Evolutionary conservation across 2,113 vertebrate species (phyloP).

Genomic region (Odocoileus hemionus): DNA sequence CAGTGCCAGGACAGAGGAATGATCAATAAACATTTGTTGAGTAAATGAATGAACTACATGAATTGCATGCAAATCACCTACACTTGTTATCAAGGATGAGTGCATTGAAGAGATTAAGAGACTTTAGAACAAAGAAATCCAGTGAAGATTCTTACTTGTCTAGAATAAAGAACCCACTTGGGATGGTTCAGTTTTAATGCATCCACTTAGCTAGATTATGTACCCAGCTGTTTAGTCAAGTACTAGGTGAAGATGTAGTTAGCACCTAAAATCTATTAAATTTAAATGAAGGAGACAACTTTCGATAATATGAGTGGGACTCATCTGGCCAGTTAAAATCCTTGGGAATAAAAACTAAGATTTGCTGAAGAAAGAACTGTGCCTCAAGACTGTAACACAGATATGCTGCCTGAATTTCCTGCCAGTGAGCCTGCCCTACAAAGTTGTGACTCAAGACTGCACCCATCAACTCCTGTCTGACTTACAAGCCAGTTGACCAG

Average conservation of each 20-base stretch:
- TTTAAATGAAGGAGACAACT: not conserved
- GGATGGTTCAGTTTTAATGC: not conserved
- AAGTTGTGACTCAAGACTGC: not conserved
- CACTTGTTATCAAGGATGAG: not conserved
- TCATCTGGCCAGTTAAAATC: not conserved
- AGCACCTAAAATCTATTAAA: not conserved
- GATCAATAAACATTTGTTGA: not conserved
- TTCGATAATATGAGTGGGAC: not conserved
- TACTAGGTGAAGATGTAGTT: not conserved
- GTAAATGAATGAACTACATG: not conserved
- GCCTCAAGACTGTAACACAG: not conserved
- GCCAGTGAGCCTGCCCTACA: not conserved
- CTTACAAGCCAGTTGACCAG: not conserved
- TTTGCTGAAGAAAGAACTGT: not conserved
- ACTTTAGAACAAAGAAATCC: constrained; percentile 11
- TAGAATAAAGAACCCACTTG: not conserved
- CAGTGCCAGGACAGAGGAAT: not conserved
- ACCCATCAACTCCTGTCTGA: not conserved
- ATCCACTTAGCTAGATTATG: not conserved
- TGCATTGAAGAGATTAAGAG: not conserved
- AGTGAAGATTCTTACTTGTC: not conserved
- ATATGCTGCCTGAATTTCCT: not conserved
- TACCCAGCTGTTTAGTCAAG: not conserved
- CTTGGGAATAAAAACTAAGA: not conserved
- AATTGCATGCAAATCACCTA: not conserved